Conservation (phyloP, 2,113 vertebrate genomes). For the Ivindomyrus marchei region DNA sequence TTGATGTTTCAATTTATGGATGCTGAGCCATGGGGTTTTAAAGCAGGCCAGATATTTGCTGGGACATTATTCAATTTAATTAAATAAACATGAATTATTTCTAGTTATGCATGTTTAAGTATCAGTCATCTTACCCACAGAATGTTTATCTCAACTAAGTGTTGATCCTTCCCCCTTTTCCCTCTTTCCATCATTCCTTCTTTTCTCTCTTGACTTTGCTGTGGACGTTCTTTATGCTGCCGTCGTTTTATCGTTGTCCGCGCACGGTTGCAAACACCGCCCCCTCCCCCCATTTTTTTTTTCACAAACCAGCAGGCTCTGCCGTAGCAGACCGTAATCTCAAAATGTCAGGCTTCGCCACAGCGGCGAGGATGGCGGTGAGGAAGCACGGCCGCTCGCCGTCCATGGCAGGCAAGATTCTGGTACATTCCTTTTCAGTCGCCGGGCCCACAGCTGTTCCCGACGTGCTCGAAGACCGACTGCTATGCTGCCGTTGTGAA, state of each 20-base stretch:
- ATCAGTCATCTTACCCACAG: not conserved
- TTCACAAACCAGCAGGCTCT: not conserved
- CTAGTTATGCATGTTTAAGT: conserved; percentile 4
- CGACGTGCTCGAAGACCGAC: not conserved
- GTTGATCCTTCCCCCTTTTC: not conserved
- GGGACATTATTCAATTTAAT: conserved; percentile 7
- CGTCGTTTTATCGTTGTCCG: not conserved
- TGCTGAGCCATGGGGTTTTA: not conserved
- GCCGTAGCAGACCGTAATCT: not conserved
- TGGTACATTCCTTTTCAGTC: not conserved
- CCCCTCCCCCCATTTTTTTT: not conserved
- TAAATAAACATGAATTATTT: conserved; percentile 8
- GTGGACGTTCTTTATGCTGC: not conserved
- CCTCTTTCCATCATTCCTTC: not conserved
- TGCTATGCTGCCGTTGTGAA: not conserved
- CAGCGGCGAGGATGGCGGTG: not conserved
- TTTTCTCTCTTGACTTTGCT: not conserved
- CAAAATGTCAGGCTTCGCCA: not conserved
- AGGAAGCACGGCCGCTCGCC: not conserved
- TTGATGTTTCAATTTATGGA: conserved; percentile 11
- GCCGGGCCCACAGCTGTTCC: not conserved
- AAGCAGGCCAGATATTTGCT: conserved; percentile 7
- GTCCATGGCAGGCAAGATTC: not conserved
- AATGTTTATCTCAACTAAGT: not conserved
- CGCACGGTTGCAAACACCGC: not conserved